Evolutionary conservation across 2,888 invertebrate genomes (phyloP), one percentile per base, ranked within the genome.

Genomic region (Girardia tigrina): DNA sequence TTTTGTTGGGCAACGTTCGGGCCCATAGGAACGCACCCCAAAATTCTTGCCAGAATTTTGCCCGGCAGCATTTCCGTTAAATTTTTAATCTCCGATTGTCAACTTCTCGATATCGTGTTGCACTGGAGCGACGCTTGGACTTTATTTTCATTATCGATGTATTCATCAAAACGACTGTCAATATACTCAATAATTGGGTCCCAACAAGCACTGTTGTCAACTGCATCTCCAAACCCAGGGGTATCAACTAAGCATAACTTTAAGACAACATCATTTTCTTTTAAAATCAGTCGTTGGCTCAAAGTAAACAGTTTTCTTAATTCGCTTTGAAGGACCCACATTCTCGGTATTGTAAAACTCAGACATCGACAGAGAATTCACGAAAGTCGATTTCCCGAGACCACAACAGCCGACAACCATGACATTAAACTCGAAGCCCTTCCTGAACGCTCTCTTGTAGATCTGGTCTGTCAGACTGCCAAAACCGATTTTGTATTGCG

Each of bases 201-300:
- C 97, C 97, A 99, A 86, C 95, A 99, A 86, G 97, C 94, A 85
- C 92, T 93, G 85, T 98, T 99, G 85, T 98, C 94, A 27, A 98
- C 94, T 26, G 94, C 93, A 85, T 98, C 97, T 0, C 98, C 98
- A 83, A 98, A 99, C 29, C 98, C 98, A 0, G 98, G 97, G 16
- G 98, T 99, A 84, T 98, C 98, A 70, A 98, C 95, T 77, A 98
- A 90, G 1, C 95, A 97, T 78, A 99, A 87, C 69, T 91, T 90
- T 56, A 99, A 88, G 86, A 95, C 94, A 42, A 98, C 98, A 73
- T 95, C 94, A 82, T 94, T 95, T 86, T 99, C 98, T 84, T 94
- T 94, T 79, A 98, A 87, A 80, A 93, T 85, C 92, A 83, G 92
- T 90, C 81, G 91, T 93, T 74, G 92, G 92, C 86, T 95, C 94